phyloP scores from a whole-genome alignment of 2,888 invertebrate genomes.

The Acleris sparsana region DNA sequence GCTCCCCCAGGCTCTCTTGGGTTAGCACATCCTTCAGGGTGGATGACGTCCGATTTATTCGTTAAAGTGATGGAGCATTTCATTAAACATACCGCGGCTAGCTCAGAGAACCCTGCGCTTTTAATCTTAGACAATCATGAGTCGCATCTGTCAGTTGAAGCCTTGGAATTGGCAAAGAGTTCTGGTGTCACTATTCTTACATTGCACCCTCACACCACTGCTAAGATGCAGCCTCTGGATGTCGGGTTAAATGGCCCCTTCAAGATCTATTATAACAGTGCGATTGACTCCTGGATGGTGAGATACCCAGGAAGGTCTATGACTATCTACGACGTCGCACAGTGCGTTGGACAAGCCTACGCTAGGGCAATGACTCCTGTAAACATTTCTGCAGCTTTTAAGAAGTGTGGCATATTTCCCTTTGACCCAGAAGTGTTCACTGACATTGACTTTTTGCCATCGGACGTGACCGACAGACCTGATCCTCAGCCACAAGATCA shows the following conservation, averaged over 20 bases:
- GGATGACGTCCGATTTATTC: conserved; percentile 53
- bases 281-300: conserved; percentile 50
- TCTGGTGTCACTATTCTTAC: conserved; percentile 56
- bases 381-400: conserved; percentile 47
- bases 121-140: conserved; percentile 50
- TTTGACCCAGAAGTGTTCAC: conserved; percentile 45
- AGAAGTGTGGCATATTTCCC: conserved; percentile 43
- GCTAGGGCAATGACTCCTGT: conserved; percentile 47
- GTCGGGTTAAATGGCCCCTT: conserved; percentile 55
- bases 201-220: conserved; percentile 58
- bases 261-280: conserved; percentile 48
- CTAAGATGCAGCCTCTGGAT: conserved; percentile 61
- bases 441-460: conserved; percentile 45
- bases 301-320: conserved; percentile 53
- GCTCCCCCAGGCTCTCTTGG: conserved; percentile 53
- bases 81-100: conserved; percentile 43
- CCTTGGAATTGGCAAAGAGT: conserved; percentile 48
- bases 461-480: conserved; percentile 40
- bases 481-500: background rate
- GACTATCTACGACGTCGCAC: conserved; percentile 54
- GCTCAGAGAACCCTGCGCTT: conserved; percentile 42
- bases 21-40: conserved; percentile 49
- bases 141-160: conserved; percentile 44
- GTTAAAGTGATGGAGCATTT: conserved; percentile 51
- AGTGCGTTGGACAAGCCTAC: conserved; percentile 42